Base-by-base conservation (phyloP, 1,140 invertebrate genomes). In the Drosophila ohnishii region DNA sequence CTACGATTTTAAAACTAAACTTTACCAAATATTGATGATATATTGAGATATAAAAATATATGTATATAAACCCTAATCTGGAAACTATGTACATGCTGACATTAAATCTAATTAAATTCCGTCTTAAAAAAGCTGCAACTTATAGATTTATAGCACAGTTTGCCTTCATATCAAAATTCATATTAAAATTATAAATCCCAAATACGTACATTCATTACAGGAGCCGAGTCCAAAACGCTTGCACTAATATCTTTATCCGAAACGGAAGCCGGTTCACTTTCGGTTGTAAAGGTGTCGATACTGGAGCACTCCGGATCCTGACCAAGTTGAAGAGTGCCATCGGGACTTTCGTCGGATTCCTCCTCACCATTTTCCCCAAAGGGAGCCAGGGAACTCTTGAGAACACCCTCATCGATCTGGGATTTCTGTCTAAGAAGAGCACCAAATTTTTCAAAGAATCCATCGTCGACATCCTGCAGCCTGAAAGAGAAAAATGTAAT, bases 391-490 rank as follows among this genome's bases (percentile, higher is more conserved):
- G 93, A 92, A n/a, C 93, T 93, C 4, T 93, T 91, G 55, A 93
- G 92, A 42, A 92, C 90, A 65, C 91, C 65, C 10, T 93, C 93
- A 8, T 93, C 93, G 35, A 92, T 92, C 60, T 92, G 91, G 10
- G 93, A 94, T 47, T 93, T 94, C 89, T 96, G 95, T n/a, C 94
- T 94, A 34, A 96, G 89, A 14, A 96, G 91, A 0, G 94, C 95
- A 1, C 96, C 95, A 79, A 96, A 95, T 73, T 95, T 95, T 85
- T 96, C 96, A 85, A 96, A 96, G 84, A 96, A 96, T 35, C 95
- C 94, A 75, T 95, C 95, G 90, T 96, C 95, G 5, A 95, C 92
- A 92, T 96, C 94, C 92, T 96, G 95, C 62, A 96, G 94, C 92
- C 95, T 92, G 28, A 92, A 93, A 56, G 16, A 5, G 19, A 6